Base-by-base conservation (phyloP, 2,888 invertebrate species). In the Choreutis nemorana region DNA sequence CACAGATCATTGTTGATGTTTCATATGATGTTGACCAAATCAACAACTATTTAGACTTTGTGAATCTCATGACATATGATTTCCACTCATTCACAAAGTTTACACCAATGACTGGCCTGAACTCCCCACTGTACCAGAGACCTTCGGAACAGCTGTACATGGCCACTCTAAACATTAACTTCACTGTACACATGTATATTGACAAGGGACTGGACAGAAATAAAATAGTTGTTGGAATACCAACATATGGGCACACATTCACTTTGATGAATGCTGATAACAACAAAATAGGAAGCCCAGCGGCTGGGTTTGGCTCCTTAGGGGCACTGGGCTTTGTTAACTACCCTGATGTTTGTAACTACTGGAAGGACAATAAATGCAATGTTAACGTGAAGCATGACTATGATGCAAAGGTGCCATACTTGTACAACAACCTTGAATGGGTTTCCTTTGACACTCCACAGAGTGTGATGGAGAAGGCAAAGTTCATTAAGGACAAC, bases 41-140 rank as follows among this genome's bases (percentile, higher is more conserved):
- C 34, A 89, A 91, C 43, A 71, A 86, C 81, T 93, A 89, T 54
- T 85, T 88, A 0, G 94, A 95, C 61, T 92, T 85, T 70, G 83
- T 93, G 0, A 94, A 92, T 59, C 53, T 96, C n/a, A 95, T 95
- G 95, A 83, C 90, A 0, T 96, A 96, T 54, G 95, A 96, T 59
- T 95, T 86, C 51, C 94, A 95, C 60, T 89, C 85, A 50, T 95
- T 83, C 50, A 82, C 85, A 3, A 81, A 81, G 55, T 83, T 83
- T 36, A 86, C 89, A 2, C 94, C 94, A 1, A 85, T 92, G 42
- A 94, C 94, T 10, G 89, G 91, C 0, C 73, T 92, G 8, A 95
- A 96, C 64, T 83, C 94, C 0, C 94, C 95, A 0, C 65, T 96
- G 2, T 90, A 83, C 55, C 67, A 83, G 1, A 72, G 83, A 4